Evolutionary conservation across 2,888 invertebrate species (phyloP).

Genomic region (Nomada ferruginata): DNA sequence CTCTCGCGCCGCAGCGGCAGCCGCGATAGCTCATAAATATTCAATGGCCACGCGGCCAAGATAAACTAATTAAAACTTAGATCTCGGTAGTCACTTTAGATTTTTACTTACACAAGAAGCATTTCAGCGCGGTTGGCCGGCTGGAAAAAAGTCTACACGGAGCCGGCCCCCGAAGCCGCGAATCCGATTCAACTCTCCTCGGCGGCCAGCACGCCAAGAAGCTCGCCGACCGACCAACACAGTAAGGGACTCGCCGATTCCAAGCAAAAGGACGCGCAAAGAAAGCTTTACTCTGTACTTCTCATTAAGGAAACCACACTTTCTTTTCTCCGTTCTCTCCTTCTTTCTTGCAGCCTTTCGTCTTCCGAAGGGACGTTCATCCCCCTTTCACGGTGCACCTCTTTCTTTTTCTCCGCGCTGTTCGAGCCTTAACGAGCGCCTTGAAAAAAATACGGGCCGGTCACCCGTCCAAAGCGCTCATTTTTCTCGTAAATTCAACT

Average conservation of each 20-base stretch:
- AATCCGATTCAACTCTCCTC: constrained; percentile 75
- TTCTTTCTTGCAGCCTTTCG: constrained; percentile 41
- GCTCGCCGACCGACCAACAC: constrained; percentile 2
- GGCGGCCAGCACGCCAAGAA: constrained; percentile 27
- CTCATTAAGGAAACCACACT: constrained; percentile 83
- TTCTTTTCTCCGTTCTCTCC: constrained; percentile 68
- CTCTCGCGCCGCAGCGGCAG: constrained; percentile 63
- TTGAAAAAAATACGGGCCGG: constrained; percentile 27
- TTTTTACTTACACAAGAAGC: constrained; percentile 85
- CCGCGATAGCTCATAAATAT: constrained; percentile 83
- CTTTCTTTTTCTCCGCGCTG: constrained; percentile 29
- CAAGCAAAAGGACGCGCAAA: constrained; percentile 75
- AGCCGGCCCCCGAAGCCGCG: constrained; percentile 68
- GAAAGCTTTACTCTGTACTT: constrained; percentile 84
- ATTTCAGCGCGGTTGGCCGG: constrained; percentile 81
- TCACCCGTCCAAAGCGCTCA: constrained; percentile 15
- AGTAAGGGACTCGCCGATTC: constrained; percentile 38
- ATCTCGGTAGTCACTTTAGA: constrained; percentile 85
- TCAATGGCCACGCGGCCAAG: constrained; percentile 84
- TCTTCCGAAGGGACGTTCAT: constrained; percentile 25
- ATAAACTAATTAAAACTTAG: constrained; percentile 85
- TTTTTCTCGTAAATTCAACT: constrained; percentile 14
- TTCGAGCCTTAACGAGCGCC: constrained; percentile 61
- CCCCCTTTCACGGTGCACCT: constrained; percentile 11
- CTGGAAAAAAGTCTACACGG: constrained; percentile 82